Conservation (phyloP, 1,140 invertebrate species). For the Zophobas morio region DNA sequence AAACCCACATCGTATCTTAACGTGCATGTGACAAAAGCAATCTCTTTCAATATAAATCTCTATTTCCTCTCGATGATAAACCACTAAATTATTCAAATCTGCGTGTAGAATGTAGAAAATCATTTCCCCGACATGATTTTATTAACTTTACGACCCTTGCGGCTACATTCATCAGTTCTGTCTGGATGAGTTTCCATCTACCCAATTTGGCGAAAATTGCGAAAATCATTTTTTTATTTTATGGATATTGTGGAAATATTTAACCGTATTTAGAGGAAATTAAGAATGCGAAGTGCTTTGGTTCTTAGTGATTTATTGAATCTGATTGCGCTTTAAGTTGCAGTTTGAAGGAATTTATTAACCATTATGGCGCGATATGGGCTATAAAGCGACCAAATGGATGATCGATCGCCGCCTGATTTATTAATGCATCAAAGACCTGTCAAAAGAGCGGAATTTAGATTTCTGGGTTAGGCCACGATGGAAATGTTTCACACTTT, state of each 20-base stretch:
- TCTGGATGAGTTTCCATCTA: background rate
- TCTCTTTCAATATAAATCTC: no score
- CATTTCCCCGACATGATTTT: background rate
- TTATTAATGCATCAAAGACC: conserved; percentile 14
- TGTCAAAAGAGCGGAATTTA: conserved; percentile 7
- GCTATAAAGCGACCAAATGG: conserved; percentile 22
- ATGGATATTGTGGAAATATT: no score
- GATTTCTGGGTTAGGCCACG: background rate
- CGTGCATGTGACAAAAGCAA: no score
- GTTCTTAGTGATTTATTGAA: conserved; percentile 5
- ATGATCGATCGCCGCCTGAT: conserved; percentile 23
- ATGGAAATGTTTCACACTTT: background rate
- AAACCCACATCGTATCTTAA: no score
- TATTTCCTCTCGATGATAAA: no score
- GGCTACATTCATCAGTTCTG: background rate
- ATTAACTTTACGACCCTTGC: background rate
- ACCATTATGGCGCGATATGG: conserved; percentile 13
- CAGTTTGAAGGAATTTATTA: conserved; percentile 15
- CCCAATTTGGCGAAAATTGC: background rate
- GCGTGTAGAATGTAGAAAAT: background rate
- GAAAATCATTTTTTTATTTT: background rate
- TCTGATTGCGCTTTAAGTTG: conserved; percentile 10
- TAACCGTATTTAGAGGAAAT: conserved; percentile 17
- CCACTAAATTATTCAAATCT: no score
- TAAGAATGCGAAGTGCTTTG: no score